A percentile compares a stretch with the other conserved stretches of the same genome.
Evolutionary conservation across 2,888 invertebrate species (phyloP).

Genomic region (Drosophila conformis): DNA sequence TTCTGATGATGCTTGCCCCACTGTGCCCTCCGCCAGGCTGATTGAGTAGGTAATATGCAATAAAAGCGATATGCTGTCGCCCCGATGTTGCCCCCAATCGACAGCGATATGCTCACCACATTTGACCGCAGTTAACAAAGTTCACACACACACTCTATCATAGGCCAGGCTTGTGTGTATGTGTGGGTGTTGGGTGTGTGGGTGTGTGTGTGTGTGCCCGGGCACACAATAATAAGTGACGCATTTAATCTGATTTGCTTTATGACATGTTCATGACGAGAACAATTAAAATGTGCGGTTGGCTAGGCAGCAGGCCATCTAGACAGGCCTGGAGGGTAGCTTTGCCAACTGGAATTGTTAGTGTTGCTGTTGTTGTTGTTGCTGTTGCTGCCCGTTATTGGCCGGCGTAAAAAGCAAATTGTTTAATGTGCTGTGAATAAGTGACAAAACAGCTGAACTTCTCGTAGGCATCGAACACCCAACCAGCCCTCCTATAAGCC

Average conservation of each 20-base stretch:
- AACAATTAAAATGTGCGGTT: slow-evolving; percentile 82
- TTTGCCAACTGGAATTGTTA: slow-evolving; percentile 10
- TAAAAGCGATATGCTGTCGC: slow-evolving; percentile 71
- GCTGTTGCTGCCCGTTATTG: slow-evolving; percentile 63
- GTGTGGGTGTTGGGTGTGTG: not conserved
- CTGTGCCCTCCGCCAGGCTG: slow-evolving; percentile 37
- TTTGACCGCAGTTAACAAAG: slow-evolving; percentile 80
- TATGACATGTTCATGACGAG: slow-evolving; percentile 83
- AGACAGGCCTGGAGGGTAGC: slow-evolving; percentile 38
- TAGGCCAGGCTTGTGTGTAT: not conserved
- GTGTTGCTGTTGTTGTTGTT: slow-evolving; percentile 36
- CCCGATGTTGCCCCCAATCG: slow-evolving; percentile 38
- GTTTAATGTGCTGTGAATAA: slow-evolving; percentile 83
- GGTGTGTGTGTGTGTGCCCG: slow-evolving; percentile 29
- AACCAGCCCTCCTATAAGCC: not conserved
- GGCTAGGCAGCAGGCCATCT: slow-evolving; percentile 67
- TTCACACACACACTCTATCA: slow-evolving; percentile 34
- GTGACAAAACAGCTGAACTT: slow-evolving; percentile 80
- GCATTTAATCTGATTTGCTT: slow-evolving; percentile 83
- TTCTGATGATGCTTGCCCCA: slow-evolving; percentile 34
- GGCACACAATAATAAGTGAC: slow-evolving; percentile 79
- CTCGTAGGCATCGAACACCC: slow-evolving; percentile 58
- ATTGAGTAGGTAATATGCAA: slow-evolving; percentile 77
- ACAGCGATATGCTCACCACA: slow-evolving; percentile 69
- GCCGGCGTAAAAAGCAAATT: slow-evolving; percentile 82